phyloP scores from a whole-genome alignment of 2,797 vertebrate species.

The Gallirallus australis region DNA sequence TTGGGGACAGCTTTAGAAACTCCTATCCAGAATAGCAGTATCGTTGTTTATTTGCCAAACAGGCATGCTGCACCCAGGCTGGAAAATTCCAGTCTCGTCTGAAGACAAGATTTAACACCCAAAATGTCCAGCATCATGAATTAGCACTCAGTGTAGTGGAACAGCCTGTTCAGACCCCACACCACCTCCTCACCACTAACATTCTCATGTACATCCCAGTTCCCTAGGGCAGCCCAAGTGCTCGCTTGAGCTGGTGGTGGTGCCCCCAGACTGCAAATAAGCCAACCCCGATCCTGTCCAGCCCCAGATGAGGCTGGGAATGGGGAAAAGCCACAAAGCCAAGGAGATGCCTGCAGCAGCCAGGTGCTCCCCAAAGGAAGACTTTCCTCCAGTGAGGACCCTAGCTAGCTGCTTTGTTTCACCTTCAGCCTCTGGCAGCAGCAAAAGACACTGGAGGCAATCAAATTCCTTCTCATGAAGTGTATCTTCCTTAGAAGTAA shows the following conservation, averaged over 20 bases:
- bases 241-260: not conserved
- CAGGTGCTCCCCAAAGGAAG: not conserved
- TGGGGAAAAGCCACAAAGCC: not conserved
- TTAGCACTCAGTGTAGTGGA: accelerated
- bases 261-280: not conserved
- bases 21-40: not conserved
- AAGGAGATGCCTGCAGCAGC: not conserved
- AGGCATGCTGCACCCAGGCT: accelerated
- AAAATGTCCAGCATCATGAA: not conserved
- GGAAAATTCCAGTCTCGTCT: not conserved
- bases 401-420: not conserved
- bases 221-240: not conserved
- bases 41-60: not conserved
- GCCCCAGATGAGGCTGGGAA: not conserved
- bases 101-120: not conserved
- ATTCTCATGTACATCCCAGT: not conserved
- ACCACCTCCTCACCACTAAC: accelerated
- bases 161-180: not conserved
- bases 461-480: not conserved
- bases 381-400: not conserved
- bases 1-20: not conserved
- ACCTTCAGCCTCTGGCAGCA: not conserved
- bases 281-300: accelerated
- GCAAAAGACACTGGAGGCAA: not conserved
- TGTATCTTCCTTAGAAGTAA: not conserved